Base-by-base conservation (phyloP, 1,140 invertebrate species). In the Halesus radiatus region DNA sequence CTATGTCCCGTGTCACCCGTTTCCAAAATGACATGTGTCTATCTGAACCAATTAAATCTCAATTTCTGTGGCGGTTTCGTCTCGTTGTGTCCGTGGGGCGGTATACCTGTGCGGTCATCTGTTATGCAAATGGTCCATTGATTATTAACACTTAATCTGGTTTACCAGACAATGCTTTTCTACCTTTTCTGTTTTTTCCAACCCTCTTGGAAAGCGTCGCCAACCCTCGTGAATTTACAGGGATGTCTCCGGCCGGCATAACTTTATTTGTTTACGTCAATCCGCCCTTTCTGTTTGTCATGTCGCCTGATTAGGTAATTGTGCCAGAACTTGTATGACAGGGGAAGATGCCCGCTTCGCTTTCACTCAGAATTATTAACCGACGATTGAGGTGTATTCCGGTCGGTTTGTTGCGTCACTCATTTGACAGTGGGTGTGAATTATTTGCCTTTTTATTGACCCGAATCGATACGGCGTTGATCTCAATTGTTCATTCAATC, bases 71-170 rank as follows among this genome's bases (percentile, higher is more conserved):
- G 8, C 37, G 10, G 16, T 7, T 45, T 16, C 37, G 37, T 10
- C 6, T 18, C 5, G 10, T 52, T 3, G 37, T 23, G 10, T 16
- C 18, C 32, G 22, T 66, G 22, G 16, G 20, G 10, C 22, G 16
- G 20, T n/a, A 64, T n/a, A 72, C 68, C 45, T 0, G 16, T 23
- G 53, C 70, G 70, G 70, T 74, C 70, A 56, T 74, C 70, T 56
- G 20, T 74, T 74, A 74, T 56, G 70, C 70, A 74, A 74, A 74
- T 56, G 70, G 70, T 72, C 52, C 70, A 54, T 74, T 74, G 54
- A 74, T 56, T 74, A 74, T 74, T 74, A 74, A 74, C 50, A 26
- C 18, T n/a, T 54, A 53, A 74, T 74, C 22, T 56, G 70, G 50
- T 54, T 74, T 74, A 74, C 70, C 50, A 74, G 70, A 56, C 20